Evolutionary conservation across 1,140 invertebrate genomes (phyloP).

Genomic region (Dendroctonus valens): DNA sequence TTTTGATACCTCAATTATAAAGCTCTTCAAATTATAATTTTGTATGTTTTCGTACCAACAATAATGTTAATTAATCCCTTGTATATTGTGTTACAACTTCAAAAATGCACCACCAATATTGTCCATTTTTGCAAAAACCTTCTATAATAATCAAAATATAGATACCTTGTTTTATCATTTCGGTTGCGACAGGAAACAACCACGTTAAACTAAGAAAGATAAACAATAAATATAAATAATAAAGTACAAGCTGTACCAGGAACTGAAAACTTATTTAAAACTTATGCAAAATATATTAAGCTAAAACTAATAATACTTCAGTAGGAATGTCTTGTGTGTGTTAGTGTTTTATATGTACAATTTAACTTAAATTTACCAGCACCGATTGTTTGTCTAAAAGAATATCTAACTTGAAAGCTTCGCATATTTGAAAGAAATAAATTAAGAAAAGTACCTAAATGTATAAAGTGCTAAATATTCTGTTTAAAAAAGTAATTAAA

Average conservation of each 20-base stretch:
- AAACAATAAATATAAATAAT: constrained; percentile 17
- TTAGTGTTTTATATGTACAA: constrained; percentile 44
- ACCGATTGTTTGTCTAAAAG: constrained; percentile 38
- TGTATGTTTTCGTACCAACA: too few species aligned
- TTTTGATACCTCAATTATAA: too few species aligned
- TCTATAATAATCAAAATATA: neutral
- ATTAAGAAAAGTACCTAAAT: neutral
- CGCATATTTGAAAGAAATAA: neutral
- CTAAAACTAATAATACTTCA: constrained; percentile 48
- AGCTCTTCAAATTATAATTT: too few species aligned
- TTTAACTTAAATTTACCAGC: constrained; percentile 46
- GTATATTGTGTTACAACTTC: too few species aligned
- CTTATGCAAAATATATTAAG: constrained; percentile 21
- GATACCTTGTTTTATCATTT: neutral
- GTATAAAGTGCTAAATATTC: neutral
- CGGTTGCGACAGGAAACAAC: constrained; percentile 7
- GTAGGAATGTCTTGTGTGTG: constrained; percentile 46
- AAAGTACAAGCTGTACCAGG: constrained; percentile 24
- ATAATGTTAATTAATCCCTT: too few species aligned
- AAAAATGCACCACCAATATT: too few species aligned
- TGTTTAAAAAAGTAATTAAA: constrained; percentile 1
- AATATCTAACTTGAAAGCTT: constrained; percentile 13
- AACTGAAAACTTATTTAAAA: constrained; percentile 35
- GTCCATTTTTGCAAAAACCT: neutral
- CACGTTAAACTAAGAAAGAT: constrained; percentile 8